Conservation (phyloP, 2,797 vertebrate species). For the Cephalopachus bancanus region DNA sequence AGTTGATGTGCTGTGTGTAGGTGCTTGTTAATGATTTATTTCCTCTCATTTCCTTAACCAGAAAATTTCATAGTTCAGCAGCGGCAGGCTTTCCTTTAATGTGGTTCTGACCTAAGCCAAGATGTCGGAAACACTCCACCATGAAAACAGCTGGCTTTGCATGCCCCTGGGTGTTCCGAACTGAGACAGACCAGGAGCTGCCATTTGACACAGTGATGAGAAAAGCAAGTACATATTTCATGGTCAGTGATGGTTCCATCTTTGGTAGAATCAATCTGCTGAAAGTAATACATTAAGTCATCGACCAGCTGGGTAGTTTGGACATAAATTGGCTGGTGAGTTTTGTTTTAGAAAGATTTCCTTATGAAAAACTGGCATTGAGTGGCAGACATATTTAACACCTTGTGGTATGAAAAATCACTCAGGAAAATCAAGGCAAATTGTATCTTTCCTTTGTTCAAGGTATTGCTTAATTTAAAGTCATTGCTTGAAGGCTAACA, state of each 20-base stretch:
- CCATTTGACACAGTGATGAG: constrained; percentile 58
- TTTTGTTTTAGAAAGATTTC: constrained; percentile 62
- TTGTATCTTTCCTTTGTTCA: constrained; percentile 37
- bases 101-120: constrained; percentile 51
- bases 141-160: constrained; percentile 70
- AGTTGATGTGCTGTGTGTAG: constrained; percentile 56
- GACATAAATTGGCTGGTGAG: constrained; percentile 8
- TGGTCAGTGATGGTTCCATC: not conserved
- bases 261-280: constrained; percentile 22
- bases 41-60: constrained; percentile 78
- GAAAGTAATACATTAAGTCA: constrained; percentile 22
- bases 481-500: constrained; percentile 48
- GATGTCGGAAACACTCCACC: constrained; percentile 1
- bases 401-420: constrained; percentile 48
- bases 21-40: constrained; percentile 76
- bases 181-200: constrained; percentile 43
- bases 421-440: constrained; percentile 72
- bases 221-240: constrained; percentile 57
- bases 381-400: constrained; percentile 58
- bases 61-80: constrained; percentile 72
- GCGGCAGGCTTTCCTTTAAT: constrained; percentile 62
- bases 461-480: constrained; percentile 54
- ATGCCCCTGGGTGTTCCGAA: constrained; percentile 37
- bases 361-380: constrained; percentile 50
- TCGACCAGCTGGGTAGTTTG: not conserved